A percentile compares a stretch with the other conserved stretches of the same genome.
phyloP scores from a whole-genome alignment of 2,113 vertebrate species.

The Zosterops japonicus region DNA sequence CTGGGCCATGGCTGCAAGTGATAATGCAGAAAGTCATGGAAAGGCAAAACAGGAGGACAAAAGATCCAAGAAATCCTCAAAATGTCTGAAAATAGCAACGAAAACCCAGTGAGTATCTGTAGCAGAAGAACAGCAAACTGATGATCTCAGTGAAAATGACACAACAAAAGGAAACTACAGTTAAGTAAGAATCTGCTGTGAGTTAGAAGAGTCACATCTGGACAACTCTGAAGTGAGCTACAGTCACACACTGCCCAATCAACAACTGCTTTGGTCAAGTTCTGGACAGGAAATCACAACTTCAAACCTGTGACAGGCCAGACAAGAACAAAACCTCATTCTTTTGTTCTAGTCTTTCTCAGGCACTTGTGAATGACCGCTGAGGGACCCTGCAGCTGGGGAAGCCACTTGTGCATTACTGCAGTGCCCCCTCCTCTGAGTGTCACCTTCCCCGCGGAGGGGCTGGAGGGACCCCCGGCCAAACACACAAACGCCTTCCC shows the following conservation, averaged over 20 bases:
- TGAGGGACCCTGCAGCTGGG: background rate
- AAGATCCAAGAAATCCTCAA: background rate
- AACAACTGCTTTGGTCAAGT: background rate
- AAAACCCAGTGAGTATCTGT: background rate
- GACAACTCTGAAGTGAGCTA: background rate
- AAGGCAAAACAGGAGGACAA: background rate
- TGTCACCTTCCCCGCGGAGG: background rate
- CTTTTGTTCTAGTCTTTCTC: background rate
- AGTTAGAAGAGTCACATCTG: background rate
- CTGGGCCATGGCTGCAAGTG: background rate
- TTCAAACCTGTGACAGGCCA: background rate
- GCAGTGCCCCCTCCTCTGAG: background rate
- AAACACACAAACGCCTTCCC: background rate
- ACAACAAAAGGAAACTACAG: background rate
- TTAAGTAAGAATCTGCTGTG: background rate
- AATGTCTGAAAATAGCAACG: background rate
- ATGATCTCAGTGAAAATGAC: background rate
- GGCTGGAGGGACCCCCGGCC: background rate
- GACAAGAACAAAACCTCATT: background rate
- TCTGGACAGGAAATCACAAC: background rate
- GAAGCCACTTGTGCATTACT: background rate
- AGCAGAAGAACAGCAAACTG: background rate
- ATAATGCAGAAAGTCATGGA: background rate
- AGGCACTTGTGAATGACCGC: background rate
- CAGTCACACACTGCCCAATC: rapidly evolving